Evolutionary conservation across 2,797 vertebrate species (phyloP).

Genomic region (Serranus cabrilla): DNA sequence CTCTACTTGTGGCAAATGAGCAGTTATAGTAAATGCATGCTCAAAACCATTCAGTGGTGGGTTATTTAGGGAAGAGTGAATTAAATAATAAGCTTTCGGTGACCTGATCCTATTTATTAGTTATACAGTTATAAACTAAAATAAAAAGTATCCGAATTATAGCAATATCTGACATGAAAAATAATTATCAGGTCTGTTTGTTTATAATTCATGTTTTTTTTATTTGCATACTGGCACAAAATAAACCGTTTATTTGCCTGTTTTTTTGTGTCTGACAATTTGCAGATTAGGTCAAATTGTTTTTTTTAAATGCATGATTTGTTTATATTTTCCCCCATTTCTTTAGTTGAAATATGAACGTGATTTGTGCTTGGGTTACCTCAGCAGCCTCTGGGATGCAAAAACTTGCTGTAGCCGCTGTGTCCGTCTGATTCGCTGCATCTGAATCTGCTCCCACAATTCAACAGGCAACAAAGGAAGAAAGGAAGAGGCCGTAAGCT

Average conservation of each 20-base stretch:
- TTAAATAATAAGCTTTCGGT: not conserved
- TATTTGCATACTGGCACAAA: not conserved
- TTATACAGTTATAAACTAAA: not conserved
- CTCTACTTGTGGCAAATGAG: not conserved
- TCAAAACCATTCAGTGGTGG: not conserved
- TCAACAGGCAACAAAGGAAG: slow-evolving; percentile 90
- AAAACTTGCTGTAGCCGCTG: slow-evolving; percentile 39
- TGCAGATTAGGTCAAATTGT: too few relatives aligned
- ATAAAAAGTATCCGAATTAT: not conserved
- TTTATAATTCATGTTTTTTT: not conserved
- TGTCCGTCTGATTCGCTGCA: slow-evolving; percentile 67
- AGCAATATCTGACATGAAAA: not conserved
- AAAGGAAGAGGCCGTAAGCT: slow-evolving; percentile 82
- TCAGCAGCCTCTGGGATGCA: slow-evolving; percentile 33
- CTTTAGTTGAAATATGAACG: not conserved
- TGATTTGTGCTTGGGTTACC: slow-evolving; percentile 7
- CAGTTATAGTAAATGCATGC: not conserved
- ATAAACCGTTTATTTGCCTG: not conserved
- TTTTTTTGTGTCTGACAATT: not conserved
- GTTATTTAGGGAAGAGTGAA: not conserved
- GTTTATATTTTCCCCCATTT: not conserved
- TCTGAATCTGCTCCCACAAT: slow-evolving; percentile 82
- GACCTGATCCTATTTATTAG: not conserved
- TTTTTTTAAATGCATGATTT: not conserved
- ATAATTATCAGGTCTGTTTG: not conserved